These are phyloP conservation scores for Apolygus lucorum DNA, from an alignment of 1,140 invertebrate genomes.

Conservation along the genomic window DNA sequence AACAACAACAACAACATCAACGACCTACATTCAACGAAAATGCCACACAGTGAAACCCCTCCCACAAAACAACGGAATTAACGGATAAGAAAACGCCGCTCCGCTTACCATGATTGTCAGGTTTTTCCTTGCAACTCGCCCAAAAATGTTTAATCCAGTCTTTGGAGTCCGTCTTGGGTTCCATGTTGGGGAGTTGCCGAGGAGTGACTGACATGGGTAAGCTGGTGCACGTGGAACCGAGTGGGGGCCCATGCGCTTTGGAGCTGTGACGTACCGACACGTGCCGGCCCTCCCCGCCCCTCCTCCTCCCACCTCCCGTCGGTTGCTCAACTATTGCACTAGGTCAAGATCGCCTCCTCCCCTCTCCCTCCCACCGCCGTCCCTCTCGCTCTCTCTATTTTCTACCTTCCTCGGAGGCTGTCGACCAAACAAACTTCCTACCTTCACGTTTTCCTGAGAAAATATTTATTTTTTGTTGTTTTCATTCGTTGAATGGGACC, in stretches of 20 bases:
- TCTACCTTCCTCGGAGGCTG: too few species aligned
- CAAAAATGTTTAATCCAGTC: slow-evolving; percentile 38
- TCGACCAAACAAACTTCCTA: too few species aligned
- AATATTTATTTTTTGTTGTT: too few species aligned
- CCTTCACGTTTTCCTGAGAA: too few species aligned
- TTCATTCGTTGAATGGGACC: too few species aligned
- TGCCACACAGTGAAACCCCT: background rate
- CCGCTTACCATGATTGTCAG: slow-evolving; percentile 27
- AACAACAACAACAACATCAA: slow-evolving; percentile 22
- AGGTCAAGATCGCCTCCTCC: background rate
- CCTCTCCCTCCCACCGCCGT: background rate
- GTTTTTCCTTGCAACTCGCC: slow-evolving; percentile 27
- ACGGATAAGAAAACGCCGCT: slow-evolving; percentile 1
- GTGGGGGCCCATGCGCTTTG: slow-evolving; percentile 26
- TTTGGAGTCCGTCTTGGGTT: slow-evolving; percentile 32
- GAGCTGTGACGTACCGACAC: slow-evolving; percentile 29
- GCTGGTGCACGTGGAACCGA: slow-evolving; percentile 27
- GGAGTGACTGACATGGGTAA: slow-evolving; percentile 25
- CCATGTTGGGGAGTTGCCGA: slow-evolving; percentile 23
- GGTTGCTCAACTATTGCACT: slow-evolving; percentile 20
- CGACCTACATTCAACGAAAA: slow-evolving; percentile 9
- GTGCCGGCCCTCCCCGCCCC: slow-evolving; percentile 20
- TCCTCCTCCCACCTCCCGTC: background rate
- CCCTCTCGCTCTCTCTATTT: background rate
- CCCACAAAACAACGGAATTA: slow-evolving; percentile 20